A percentile compares a stretch with the other conserved stretches of the same genome.
Conservation (phyloP, 2,113 vertebrate genomes). For the Callocephalon fimbriatum region DNA sequence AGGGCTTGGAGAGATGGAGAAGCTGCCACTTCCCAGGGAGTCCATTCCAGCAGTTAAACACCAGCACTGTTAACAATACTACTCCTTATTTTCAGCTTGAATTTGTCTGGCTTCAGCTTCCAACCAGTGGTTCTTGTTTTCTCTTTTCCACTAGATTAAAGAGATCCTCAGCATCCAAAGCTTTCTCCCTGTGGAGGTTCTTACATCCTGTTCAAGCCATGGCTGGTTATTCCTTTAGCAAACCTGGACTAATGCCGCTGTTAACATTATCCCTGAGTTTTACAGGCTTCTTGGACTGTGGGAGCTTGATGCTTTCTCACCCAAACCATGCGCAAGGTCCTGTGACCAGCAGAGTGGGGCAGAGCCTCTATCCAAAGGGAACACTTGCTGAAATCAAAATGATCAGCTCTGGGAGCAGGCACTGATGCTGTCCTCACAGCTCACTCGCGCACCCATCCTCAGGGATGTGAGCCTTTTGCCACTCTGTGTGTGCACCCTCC, state of each 20-base stretch:
- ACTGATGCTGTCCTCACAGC: neutral
- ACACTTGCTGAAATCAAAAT: neutral
- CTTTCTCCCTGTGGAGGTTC: neutral
- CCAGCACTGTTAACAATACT: neutral
- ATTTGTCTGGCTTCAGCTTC: constrained; percentile 40
- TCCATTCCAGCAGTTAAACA: constrained; percentile 17
- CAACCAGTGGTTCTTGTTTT: constrained; percentile 33
- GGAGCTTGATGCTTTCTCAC: neutral
- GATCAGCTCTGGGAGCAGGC: neutral
- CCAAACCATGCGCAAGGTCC: neutral
- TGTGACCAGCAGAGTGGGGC: neutral
- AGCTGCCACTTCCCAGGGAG: neutral
- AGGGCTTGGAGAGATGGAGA: neutral
- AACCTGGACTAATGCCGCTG: constrained; percentile 5
- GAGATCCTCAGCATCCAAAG: constrained; percentile 37
- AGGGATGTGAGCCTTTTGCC: neutral
- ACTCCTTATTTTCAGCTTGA: constrained; percentile 7
- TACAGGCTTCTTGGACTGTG: neutral
- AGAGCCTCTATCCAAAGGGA: neutral
- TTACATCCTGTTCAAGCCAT: constrained; percentile 50
- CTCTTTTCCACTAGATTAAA: constrained; percentile 58
- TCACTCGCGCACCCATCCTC: neutral
- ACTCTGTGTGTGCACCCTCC: neutral
- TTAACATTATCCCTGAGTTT: constrained; percentile 15
- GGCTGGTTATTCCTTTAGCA: neutral